These are phyloP conservation scores for Diabrotica undecimpunctata DNA, from an alignment of 1,140 invertebrate species.

Conservation along the genomic window DNA sequence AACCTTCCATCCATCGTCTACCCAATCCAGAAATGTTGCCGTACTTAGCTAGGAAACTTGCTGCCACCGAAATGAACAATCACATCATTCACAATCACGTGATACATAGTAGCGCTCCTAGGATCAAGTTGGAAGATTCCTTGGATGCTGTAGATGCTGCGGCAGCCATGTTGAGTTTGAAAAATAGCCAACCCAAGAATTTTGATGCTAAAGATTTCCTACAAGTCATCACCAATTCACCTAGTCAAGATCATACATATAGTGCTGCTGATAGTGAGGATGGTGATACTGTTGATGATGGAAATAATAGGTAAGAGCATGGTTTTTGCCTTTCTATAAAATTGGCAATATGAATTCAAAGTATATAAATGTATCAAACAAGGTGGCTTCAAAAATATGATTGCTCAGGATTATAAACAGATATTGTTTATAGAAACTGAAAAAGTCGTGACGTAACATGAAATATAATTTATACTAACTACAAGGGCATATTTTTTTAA, in stretches of 20 bases:
- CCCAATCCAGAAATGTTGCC: slow-evolving; percentile 75
- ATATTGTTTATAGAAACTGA: no score
- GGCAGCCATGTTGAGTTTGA: slow-evolving; percentile 76
- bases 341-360: no score
- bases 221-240: slow-evolving; percentile 67
- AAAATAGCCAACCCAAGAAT: slow-evolving; percentile 58
- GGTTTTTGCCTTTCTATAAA: no score
- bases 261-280: slow-evolving; percentile 50
- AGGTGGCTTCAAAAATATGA: no score
- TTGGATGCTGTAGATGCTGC: slow-evolving; percentile 76
- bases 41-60: slow-evolving; percentile 67
- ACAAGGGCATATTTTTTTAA: no score
- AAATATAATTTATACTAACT: no score
- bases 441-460: no score
- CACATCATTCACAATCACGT: slow-evolving; percentile 23
- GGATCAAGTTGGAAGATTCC: slow-evolving; percentile 48
- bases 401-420: no score
- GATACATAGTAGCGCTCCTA: background rate
- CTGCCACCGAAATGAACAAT: slow-evolving; percentile 44
- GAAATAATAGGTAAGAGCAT: slow-evolving; percentile 6
- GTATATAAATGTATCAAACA: no score
- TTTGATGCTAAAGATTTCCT: slow-evolving; percentile 44
- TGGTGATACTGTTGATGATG: slow-evolving; percentile 19
- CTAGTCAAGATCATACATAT: slow-evolving; percentile 78
- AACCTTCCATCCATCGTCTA: slow-evolving; percentile 44